phyloP scores from a whole-genome alignment of 2,113 vertebrate genomes.

The Ascaphus truei region DNA sequence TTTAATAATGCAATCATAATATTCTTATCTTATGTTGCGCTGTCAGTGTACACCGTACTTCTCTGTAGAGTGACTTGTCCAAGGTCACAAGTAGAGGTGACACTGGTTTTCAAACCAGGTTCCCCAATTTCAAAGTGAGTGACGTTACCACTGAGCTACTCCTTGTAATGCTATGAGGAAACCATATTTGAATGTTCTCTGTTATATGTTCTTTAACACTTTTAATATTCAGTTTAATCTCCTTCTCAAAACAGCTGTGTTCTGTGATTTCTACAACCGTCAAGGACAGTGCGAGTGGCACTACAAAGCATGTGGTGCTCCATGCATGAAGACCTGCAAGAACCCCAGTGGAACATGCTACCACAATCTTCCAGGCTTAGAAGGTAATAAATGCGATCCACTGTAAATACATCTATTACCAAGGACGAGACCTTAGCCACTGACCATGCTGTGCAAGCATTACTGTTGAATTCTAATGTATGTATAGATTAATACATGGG shows the following conservation, averaged over 20 bases:
- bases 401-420: not conserved
- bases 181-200: too few relatives aligned
- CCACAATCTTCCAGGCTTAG: conserved; percentile 54
- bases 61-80: too few relatives aligned
- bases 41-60: too few relatives aligned
- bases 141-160: too few relatives aligned
- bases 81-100: too few relatives aligned
- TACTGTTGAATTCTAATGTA: not conserved
- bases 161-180: too few relatives aligned
- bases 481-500: not conserved
- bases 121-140: too few relatives aligned
- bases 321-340: conserved; percentile 62
- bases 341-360: conserved; percentile 59
- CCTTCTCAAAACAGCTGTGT: conserved; percentile 50
- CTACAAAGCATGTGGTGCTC: conserved; percentile 60
- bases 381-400: conserved; percentile 49
- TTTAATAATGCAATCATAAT: too few relatives aligned
- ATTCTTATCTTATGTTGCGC: too few relatives aligned
- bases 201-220: not conserved
- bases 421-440: too few relatives aligned
- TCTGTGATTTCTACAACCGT: conserved; percentile 64
- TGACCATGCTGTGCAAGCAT: not conserved
- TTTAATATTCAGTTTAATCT: not conserved
- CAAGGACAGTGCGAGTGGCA: conserved; percentile 61
- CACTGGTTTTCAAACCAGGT: too few relatives aligned